Evolutionary conservation across 2,113 vertebrate genomes (phyloP).

Genomic region (Phoxinus phoxinus): DNA sequence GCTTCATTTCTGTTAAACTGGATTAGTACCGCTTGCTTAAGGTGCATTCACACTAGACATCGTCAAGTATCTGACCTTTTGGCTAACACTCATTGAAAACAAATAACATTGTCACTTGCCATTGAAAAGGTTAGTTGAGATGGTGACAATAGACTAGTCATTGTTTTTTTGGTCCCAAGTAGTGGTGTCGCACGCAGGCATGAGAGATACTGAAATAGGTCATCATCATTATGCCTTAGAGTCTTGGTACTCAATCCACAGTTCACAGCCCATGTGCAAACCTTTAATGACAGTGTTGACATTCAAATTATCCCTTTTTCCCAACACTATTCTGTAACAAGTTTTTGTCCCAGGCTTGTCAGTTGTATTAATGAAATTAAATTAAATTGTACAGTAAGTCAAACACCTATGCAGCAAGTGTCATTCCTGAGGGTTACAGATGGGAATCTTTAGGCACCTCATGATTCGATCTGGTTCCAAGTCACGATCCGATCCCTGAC

Average conservation of each 20-base stretch:
- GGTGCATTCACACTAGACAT: not conserved
- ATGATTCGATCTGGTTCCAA: not conserved
- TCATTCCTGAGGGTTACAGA: not conserved
- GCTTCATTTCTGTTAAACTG: not conserved
- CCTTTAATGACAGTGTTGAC: not conserved
- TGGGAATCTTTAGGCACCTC: not conserved
- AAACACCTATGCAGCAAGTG: not conserved
- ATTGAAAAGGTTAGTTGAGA: slow-evolving; percentile 2
- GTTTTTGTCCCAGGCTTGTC: not conserved
- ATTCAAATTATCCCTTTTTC: not conserved
- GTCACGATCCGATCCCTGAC: not conserved
- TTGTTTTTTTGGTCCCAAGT: not conserved
- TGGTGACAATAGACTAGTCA: not conserved
- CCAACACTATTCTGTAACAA: not conserved
- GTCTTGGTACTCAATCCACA: not conserved
- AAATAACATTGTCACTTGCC: not conserved
- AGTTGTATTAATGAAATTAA: not conserved
- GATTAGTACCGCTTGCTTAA: slow-evolving; percentile 4
- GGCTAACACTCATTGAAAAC: not conserved
- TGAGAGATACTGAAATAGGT: not conserved
- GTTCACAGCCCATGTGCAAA: not conserved
- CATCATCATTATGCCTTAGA: not conserved
- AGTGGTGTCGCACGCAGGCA: not conserved
- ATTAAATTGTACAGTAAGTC: not conserved
- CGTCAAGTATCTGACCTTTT: slow-evolving; percentile 5